Percentiles rank a stretch among this genome's conserved stretches.
Evolutionary conservation across 2,113 vertebrate species (phyloP).

Genomic region (Stegostoma tigrinum): DNA sequence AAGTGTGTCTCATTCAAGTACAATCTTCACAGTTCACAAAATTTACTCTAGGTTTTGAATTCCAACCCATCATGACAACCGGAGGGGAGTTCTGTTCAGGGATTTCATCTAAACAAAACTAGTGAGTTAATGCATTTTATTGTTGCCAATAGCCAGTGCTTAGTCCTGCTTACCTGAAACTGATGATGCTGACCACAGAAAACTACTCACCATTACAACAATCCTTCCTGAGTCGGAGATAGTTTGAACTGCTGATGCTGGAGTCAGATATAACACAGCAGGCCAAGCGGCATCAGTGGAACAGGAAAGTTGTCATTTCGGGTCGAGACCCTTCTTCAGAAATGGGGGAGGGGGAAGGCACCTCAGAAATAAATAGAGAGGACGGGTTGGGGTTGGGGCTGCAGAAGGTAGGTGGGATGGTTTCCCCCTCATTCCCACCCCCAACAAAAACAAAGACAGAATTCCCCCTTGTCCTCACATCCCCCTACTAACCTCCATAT

Average conservation of each 20-base stretch:
- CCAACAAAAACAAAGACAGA: too few relatives aligned
- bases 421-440: too few relatives aligned
- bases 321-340: too few relatives aligned
- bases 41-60: background rate
- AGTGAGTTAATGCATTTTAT: background rate
- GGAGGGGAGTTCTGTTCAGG: background rate
- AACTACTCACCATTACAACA: background rate
- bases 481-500: too few relatives aligned
- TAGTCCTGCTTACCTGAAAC: background rate
- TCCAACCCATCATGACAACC: background rate
- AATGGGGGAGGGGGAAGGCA: too few relatives aligned
- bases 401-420: too few relatives aligned
- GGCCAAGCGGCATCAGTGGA: too few relatives aligned
- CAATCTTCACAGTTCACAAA: background rate
- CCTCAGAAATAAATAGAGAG: too few relatives aligned
- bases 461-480: too few relatives aligned
- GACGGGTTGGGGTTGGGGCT: too few relatives aligned
- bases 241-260: background rate
- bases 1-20: background rate
- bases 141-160: background rate
- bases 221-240: background rate
- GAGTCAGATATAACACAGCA: too few relatives aligned
- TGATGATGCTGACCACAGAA: background rate
- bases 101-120: background rate
- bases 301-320: too few relatives aligned